These are phyloP conservation scores for Python bivittatus DNA, from an alignment of 2,113 vertebrate species.

Conservation along the genomic window DNA sequence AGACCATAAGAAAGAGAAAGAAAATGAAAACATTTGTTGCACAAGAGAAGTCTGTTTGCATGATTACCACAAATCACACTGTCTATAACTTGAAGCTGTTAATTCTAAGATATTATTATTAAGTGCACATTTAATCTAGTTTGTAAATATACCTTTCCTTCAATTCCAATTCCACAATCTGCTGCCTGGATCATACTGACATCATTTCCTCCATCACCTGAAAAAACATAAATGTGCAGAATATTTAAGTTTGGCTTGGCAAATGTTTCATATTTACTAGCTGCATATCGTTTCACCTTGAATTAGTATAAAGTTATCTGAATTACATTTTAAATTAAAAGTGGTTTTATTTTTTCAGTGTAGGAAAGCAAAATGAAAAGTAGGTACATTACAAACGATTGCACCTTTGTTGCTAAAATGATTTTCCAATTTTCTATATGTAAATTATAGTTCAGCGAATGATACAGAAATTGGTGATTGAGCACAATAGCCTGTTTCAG, in stretches of 20 bases:
- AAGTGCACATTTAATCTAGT: neutral
- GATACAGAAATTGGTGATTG: neutral
- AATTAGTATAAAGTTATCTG: neutral
- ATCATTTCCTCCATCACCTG: constrained; percentile 97
- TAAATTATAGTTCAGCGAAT: neutral
- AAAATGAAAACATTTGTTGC: neutral
- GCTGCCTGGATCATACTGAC: constrained; percentile 99
- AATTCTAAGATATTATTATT: neutral
- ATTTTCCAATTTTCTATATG: neutral
- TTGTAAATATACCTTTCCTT: constrained; percentile 86
- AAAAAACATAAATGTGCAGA: constrained; percentile 41
- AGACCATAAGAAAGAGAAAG: neutral
- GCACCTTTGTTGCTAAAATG: neutral
- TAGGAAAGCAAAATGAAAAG: neutral
- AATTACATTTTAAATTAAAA: constrained; percentile 11
- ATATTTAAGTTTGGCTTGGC: neutral
- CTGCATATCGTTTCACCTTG: neutral
- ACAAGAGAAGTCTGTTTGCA: neutral
- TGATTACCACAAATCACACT: neutral
- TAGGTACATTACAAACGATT: neutral
- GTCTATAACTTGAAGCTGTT: neutral
- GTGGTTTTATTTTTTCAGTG: neutral
- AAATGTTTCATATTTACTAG: constrained; percentile 17
- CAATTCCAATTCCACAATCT: constrained; percentile 87
- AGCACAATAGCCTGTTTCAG: neutral